Base-by-base conservation (phyloP, 2,797 vertebrate species). In the Ciconia nigra region DNA sequence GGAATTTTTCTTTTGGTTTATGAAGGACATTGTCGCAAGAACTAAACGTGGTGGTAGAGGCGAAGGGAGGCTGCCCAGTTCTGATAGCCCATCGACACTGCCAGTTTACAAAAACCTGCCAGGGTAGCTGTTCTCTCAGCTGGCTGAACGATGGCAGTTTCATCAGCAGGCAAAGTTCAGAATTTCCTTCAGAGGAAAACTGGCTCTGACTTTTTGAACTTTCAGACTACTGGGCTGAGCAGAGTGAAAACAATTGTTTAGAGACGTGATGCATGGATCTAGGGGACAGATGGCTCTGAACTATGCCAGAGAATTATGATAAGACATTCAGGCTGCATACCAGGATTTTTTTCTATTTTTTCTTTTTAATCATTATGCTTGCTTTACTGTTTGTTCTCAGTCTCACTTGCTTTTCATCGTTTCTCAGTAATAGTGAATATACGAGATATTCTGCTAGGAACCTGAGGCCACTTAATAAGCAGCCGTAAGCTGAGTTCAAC, bases 201-300 rank as follows among this genome's bases (percentile, higher is more conserved):
- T 73, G 72, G 31, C 58, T 70, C 55, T 89, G 55, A 81, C 84
- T 93, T 91, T 81, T 85, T 92, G 93, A 93, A 94, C 87, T 94
- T 86, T 76, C 42, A 82, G 62, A 49, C 69, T 90, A 76, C 89
- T 79, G 89, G 61, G 65, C 74, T 91, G 46, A 95, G 63, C 74
- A 93, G 72, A 89, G 42, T 81, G 51, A 94, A 96, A 83, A 83
- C 69, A 76, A 62, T 90, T 89, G 46, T 78, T 95, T 61, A 83
- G 81, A 95, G 81, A 52, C 81, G 79, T 42, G 65, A 26, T 52
- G 44, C 42, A 17, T 37, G 71, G 79, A 89, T 92, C 83, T 92
- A 90, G 95, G 51, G 80, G 70, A 78, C 41, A 82, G 67, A 82
- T 86, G 70, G 49, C 51, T 86, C 71, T 10, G 1, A 91, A 69